A percentile compares a stretch with the other conserved stretches of the same genome.
Conservation (phyloP, 1,140 invertebrate genomes). For the Drosophila kikkawai region DNA sequence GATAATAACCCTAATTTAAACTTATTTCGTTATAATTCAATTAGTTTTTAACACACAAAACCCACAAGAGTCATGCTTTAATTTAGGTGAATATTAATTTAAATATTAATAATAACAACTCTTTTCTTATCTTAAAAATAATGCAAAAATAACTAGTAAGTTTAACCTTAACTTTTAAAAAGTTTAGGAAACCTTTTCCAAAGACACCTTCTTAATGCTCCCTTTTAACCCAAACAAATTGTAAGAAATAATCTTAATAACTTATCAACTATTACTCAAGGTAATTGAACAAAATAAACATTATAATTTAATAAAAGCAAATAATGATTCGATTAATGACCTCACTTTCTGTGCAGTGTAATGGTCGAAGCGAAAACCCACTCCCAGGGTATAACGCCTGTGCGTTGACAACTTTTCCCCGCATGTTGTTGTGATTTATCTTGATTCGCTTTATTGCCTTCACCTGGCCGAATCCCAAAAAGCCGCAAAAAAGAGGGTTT, state of each 20-base stretch:
- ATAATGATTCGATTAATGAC: background rate
- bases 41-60: no score
- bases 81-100: no score
- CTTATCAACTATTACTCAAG: background rate
- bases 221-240: background rate
- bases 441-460: constrained; percentile 45
- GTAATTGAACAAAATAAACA: background rate
- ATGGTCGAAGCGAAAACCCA: background rate
- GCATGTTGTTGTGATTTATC: constrained; percentile 39
- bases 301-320: background rate
- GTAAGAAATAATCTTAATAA: background rate
- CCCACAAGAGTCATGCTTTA: no score
- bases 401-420: constrained; percentile 36
- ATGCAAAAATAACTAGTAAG: no score
- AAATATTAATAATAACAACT: no score
- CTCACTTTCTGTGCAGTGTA: constrained; percentile 7
- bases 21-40: no score
- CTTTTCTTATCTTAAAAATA: no score
- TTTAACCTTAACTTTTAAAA: no score
- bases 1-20: no score
- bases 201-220: background rate
- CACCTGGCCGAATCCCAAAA: constrained; percentile 36
- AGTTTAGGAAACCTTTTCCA: background rate
- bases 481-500: constrained; percentile 18
- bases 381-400: background rate